Evolutionary conservation across 2,113 vertebrate species (phyloP).

Genomic region (Bungarus multicinctus): DNA sequence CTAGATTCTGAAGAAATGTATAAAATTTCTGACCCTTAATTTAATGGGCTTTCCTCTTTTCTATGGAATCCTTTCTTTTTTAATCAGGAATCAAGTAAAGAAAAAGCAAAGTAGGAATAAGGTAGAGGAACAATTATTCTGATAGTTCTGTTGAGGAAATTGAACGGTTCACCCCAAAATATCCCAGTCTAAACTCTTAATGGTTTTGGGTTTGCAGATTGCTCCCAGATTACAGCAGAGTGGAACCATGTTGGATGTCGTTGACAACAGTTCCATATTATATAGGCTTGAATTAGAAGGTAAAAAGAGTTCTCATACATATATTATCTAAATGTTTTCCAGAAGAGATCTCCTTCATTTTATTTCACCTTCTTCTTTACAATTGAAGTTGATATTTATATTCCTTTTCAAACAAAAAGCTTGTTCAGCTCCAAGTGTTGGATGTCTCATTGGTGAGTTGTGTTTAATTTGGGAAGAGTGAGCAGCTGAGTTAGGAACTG

Average conservation of each 20-base stretch:
- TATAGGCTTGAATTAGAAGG: slow-evolving; percentile 92
- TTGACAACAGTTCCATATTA: slow-evolving; percentile 86
- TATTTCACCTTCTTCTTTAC: not conserved
- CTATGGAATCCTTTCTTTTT: not conserved
- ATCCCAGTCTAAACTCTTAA: not conserved
- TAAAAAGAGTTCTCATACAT: slow-evolving; percentile 52
- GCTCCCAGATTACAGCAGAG: slow-evolving; percentile 63
- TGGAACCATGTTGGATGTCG: slow-evolving; percentile 81
- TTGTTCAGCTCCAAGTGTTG: not conserved
- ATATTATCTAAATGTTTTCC: not conserved
- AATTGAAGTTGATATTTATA: not conserved
- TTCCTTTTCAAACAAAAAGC: not conserved
- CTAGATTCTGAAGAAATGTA: not conserved
- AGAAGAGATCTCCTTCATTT: not conserved
- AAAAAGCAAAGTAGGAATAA: not conserved
- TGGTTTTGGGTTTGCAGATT: slow-evolving; percentile 69
- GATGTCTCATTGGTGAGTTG: not conserved
- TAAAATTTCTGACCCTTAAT: not conserved
- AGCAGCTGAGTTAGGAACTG: not conserved
- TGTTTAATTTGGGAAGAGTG: not conserved
- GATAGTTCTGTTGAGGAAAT: not conserved
- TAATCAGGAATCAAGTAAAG: not conserved
- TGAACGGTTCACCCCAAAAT: not conserved
- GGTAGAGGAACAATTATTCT: not conserved
- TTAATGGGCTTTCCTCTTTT: not conserved